These are phyloP conservation scores for Monoplex corrugatus DNA, from an alignment of 2,888 invertebrate species.

Conservation along the genomic window DNA sequence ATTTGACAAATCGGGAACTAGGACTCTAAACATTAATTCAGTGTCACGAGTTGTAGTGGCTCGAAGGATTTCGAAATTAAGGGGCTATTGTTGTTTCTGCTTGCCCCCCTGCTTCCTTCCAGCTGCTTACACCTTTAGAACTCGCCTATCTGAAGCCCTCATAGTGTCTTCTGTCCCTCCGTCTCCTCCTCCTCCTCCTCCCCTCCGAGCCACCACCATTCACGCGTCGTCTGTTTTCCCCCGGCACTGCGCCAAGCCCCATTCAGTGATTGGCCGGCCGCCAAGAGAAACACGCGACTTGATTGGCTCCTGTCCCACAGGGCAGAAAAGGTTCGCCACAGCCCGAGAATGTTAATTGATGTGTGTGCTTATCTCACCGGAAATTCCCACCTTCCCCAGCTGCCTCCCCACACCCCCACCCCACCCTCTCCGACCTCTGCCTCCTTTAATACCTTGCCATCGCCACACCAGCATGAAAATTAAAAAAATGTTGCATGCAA, in stretches of 20 bases:
- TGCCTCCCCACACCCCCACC: constrained; percentile 5
- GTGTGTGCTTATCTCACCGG: constrained; percentile 42
- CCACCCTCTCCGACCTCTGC: not conserved
- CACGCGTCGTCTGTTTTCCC: constrained; percentile 20
- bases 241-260: constrained; percentile 19
- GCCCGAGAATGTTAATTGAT: constrained; percentile 46
- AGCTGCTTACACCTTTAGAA: no score
- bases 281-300: constrained; percentile 30
- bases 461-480: no score
- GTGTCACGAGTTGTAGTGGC: no score
- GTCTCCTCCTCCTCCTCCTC: not conserved
- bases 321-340: constrained; percentile 36
- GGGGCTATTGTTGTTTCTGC: no score
- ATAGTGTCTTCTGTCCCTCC: no score
- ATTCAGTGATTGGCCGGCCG: constrained; percentile 32
- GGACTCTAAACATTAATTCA: no score
- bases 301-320: constrained; percentile 34
- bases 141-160: no score
- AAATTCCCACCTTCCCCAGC: not conserved
- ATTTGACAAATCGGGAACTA: no score
- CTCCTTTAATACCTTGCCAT: not conserved
- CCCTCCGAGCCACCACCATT: not conserved
- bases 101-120: no score
- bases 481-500: no score
- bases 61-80: no score